Conservation (phyloP, 2,797 vertebrate genomes). For the Aselliscus stoliczkanus region DNA sequence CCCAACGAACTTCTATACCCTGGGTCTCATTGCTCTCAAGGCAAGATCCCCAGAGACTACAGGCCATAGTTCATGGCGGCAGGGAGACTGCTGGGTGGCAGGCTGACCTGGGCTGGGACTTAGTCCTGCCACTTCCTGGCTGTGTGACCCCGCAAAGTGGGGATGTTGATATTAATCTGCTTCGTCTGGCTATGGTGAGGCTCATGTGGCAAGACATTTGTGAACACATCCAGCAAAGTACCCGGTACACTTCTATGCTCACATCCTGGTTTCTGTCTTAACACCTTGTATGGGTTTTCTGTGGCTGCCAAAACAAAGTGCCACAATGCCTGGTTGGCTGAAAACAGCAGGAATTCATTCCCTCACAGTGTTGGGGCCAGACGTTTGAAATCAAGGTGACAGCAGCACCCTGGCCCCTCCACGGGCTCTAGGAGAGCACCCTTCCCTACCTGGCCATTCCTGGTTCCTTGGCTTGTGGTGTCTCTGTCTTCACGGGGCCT, state of each 20-base stretch:
- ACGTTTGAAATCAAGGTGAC: background rate
- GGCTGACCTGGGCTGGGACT: background rate
- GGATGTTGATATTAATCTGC: background rate
- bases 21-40: background rate
- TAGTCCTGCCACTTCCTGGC: background rate
- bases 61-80: accelerated
- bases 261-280: background rate
- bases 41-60: background rate
- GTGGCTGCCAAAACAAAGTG: background rate
- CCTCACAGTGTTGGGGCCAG: background rate
- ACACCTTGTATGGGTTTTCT: background rate
- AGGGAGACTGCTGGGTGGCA: background rate
- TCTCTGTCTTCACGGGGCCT: accelerated
- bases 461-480: background rate
- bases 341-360: background rate
- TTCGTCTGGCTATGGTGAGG: accelerated
- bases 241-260: background rate
- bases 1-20: background rate
- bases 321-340: background rate
- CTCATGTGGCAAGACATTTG: background rate
- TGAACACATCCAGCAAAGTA: background rate
- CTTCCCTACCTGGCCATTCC: background rate
- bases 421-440: background rate
- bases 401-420: accelerated
- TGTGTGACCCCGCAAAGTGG: background rate